These are phyloP conservation scores for Isurus oxyrinchus DNA, from an alignment of 2,113 vertebrate species.

Conservation along the genomic window DNA sequence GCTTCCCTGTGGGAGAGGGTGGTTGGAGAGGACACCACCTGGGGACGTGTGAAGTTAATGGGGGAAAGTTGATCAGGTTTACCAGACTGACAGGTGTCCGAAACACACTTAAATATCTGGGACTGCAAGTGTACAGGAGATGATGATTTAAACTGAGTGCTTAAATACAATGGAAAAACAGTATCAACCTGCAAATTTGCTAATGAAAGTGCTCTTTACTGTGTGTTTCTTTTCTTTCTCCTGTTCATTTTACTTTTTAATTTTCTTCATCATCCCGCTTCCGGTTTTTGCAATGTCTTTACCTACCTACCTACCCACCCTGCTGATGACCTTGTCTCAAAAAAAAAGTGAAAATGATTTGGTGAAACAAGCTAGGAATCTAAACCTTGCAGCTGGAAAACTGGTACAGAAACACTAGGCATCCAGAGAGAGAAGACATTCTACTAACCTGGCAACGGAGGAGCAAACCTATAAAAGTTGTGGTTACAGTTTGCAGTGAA, in stretches of 20 bases:
- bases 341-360: slow-evolving; percentile 82
- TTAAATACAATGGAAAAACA: not conserved
- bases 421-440: not conserved
- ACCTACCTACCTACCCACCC: not conserved
- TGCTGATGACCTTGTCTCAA: not conserved
- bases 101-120: not conserved
- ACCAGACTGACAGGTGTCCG: too few species aligned
- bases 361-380: slow-evolving; percentile 94
- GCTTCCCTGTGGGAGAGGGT: not conserved
- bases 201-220: slow-evolving; percentile 16
- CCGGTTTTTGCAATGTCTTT: slow-evolving; percentile 43
- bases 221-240: slow-evolving; percentile 49
- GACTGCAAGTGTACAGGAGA: too few species aligned
- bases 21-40: not conserved
- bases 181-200: not conserved
- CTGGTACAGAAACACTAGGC: slow-evolving; percentile 81
- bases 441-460: not conserved
- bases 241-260: slow-evolving; percentile 42
- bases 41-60: not conserved
- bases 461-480: not conserved
- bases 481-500: slow-evolving; percentile 31
- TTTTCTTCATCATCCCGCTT: slow-evolving; percentile 46
- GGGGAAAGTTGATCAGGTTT: not conserved
- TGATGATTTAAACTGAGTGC: not conserved
- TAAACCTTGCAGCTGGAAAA: slow-evolving; percentile 85